Base-by-base conservation (phyloP, 2,797 vertebrate genomes). In the Apogon talboti region DNA sequence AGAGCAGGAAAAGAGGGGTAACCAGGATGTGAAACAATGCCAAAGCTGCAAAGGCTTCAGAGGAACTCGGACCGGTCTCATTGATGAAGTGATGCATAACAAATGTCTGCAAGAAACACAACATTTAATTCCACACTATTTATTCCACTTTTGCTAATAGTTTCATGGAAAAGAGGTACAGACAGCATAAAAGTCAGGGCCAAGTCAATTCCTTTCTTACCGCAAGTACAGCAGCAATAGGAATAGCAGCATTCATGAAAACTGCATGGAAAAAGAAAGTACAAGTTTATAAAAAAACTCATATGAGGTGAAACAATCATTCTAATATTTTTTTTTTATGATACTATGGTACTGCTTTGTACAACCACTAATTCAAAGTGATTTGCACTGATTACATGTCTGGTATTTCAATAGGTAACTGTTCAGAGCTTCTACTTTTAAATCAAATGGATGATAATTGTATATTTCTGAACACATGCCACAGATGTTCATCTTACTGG, bases 181-280 rank as follows among this genome's bases (percentile, higher is more conserved):
- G 1, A 56, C 19, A 45, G 9, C 11, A 49, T 14, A 33, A 30
- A 13, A 12, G 9, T 7, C 3, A 37, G 53, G 11, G 11, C 37
- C 24, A 15, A 11, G 6, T 1, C 41, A 41, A 40, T 11, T 47
- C n/a, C 21, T 3, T 1, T 30, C 97, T 96, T 96, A 99, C 98
- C 74, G 94, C 95, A 15, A 99, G 93, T 33, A 99, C 97, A 8
- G 98, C 98, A 37, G 96, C 97, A 18, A 99, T 99, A 64, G 98
- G 98, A 68, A 99, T 98, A 16, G 96, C 98, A 6, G 98, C 95
- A 4, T 99, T 99, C 96, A 99, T 97, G 87, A 99, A 99, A 84
- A 99, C 98, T 99, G 89, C 13, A 75, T 75, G 90, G 33, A 89
- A 74, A 84, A 3, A 68, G 5, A 60, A 42, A 12, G 13, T 54